phyloP scores from a whole-genome alignment of 2,888 invertebrate genomes.

The Apoda limacodes region DNA sequence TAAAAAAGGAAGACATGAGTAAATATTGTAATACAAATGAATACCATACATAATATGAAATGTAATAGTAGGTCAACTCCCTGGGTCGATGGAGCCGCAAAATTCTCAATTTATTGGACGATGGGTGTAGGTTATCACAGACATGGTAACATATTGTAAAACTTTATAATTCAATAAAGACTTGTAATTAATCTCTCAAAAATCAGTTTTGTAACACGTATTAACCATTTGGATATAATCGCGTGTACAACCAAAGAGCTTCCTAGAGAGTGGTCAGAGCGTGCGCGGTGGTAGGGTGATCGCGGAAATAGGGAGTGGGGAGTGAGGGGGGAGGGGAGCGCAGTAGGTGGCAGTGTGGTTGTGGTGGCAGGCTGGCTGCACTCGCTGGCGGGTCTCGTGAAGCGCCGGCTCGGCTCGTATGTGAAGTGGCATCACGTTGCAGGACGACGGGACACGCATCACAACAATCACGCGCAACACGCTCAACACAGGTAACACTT shows the following conservation, averaged over 20 bases:
- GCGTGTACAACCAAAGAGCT: conserved; percentile 20
- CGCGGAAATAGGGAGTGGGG: conserved; percentile 18
- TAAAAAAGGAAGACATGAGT: too few species aligned
- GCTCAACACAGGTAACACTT: conserved; percentile 34
- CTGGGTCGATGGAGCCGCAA: too few species aligned
- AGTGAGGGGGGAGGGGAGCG: conserved; percentile 22
- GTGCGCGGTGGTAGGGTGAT: conserved; percentile 11
- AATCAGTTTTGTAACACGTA: too few species aligned
- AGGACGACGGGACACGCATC: conserved; percentile 38
- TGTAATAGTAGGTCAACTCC: too few species aligned
- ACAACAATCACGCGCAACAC: conserved; percentile 28
- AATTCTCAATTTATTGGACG: too few species aligned
- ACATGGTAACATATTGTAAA: too few species aligned
- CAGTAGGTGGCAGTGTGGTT: conserved; percentile 20
- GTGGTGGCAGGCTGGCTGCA: conserved; percentile 72
- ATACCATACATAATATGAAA: too few species aligned
- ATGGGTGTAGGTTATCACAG: too few species aligned
- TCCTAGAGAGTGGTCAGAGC: conserved; percentile 26
- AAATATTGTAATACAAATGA: too few species aligned
- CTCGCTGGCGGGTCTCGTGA: conserved; percentile 77
- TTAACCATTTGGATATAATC: neutral
- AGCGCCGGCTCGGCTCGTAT: conserved; percentile 86
- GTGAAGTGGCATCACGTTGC: conserved; percentile 80
- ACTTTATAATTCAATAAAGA: too few species aligned
- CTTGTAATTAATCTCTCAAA: too few species aligned